Evolutionary conservation across 2,888 invertebrate genomes (phyloP).

Genomic region (Scaptomyza parva): DNA sequence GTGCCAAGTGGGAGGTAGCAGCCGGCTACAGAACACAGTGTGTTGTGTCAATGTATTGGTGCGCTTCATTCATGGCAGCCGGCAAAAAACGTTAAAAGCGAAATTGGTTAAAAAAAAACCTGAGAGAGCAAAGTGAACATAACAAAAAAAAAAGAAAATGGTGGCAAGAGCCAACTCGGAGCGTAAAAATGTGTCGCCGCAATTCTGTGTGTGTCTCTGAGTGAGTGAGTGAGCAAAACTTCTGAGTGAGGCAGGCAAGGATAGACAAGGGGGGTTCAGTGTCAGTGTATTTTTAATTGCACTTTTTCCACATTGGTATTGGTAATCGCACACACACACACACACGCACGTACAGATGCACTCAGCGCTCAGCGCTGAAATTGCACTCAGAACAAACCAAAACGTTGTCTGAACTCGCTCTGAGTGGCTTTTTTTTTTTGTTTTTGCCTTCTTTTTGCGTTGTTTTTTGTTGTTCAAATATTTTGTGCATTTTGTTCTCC

Average conservation of each 20-base stretch:
- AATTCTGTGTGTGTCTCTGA: conserved; percentile 18
- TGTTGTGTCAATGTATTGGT: conserved; percentile 51
- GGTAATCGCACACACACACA: conserved; percentile 26
- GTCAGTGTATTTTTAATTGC: conserved; percentile 78
- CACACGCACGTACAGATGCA: conserved; percentile 22
- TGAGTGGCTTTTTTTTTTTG: conserved; percentile 50
- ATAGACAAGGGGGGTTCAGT: conserved; percentile 46
- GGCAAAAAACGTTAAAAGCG: conserved; percentile 81
- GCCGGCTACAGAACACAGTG: conserved; percentile 65
- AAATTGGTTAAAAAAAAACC: conserved; percentile 65
- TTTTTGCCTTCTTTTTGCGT: conserved; percentile 17
- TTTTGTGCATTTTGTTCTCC: conserved; percentile 70
- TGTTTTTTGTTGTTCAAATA: conserved; percentile 30
- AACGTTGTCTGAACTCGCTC: conserved; percentile 41
- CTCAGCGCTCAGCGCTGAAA: conserved; percentile 44
- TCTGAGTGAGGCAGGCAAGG: conserved; percentile 40
- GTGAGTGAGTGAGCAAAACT: conserved; percentile 39
- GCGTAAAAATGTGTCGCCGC: conserved; percentile 58
- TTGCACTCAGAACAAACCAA: conserved; percentile 52
- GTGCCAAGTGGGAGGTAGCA: conserved; percentile 61
- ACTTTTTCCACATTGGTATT: conserved; percentile 46
- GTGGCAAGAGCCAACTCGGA: conserved; percentile 56
- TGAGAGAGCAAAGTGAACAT: conserved; percentile 47
- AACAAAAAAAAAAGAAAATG: conserved; percentile 72
- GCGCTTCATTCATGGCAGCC: conserved; percentile 78